phyloP scores from a whole-genome alignment of 2,888 invertebrate genomes.

The Limnephilus marmoratus region DNA sequence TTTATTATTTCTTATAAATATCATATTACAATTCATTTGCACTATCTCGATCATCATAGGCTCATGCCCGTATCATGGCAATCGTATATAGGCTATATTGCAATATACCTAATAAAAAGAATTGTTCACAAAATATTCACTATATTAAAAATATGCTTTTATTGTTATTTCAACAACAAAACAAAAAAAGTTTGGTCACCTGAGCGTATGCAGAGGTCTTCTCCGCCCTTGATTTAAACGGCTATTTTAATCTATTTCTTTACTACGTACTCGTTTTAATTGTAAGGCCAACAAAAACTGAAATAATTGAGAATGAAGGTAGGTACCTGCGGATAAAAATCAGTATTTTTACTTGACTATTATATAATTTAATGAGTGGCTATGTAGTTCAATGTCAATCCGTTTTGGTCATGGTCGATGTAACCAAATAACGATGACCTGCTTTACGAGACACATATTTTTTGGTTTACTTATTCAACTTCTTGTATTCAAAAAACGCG shows the following conservation, averaged over 20 bases:
- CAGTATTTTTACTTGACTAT: conserved; percentile 4
- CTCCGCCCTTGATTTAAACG: neutral
- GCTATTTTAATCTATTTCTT: neutral
- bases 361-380: conserved; percentile 37
- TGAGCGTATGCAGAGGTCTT: neutral
- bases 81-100: too few species aligned
- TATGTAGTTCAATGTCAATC: conserved; percentile 46
- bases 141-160: too few species aligned
- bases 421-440: conserved; percentile 43
- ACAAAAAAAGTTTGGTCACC: neutral
- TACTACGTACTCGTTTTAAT: neutral
- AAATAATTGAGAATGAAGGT: conserved; percentile 15
- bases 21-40: too few species aligned
- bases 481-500: neutral
- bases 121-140: too few species aligned
- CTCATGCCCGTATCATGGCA: too few species aligned
- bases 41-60: too few species aligned
- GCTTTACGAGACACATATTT: conserved; percentile 26
- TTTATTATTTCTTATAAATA: too few species aligned
- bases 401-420: conserved; percentile 36
- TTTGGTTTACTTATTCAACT: neutral
- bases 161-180: neutral
- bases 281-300: neutral
- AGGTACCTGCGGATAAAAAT: conserved; percentile 6
- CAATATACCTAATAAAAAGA: too few species aligned